Conservation (phyloP, 2,888 invertebrate genomes). For the Pheosia gnoma region DNA sequence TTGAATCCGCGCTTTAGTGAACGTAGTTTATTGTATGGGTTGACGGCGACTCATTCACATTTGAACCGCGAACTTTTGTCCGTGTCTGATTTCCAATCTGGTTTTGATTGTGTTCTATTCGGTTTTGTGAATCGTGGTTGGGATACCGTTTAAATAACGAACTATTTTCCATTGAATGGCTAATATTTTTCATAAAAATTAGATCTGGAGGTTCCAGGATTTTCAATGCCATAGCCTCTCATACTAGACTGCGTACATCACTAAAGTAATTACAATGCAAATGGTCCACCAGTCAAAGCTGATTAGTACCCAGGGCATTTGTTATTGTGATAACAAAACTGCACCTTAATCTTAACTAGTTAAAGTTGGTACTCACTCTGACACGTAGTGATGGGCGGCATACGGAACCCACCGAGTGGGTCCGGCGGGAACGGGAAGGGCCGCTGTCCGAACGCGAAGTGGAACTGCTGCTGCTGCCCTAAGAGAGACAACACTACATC, state of each 20-base stretch:
- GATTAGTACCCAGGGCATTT: too few relatives aligned
- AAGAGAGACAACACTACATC: conserved; percentile 94
- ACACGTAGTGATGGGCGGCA: conserved; percentile 95
- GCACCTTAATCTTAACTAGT: conserved; percentile 1
- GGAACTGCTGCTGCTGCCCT: conserved; percentile 98
- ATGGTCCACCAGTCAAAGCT: too few relatives aligned
- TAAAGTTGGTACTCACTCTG: conserved; percentile 89
- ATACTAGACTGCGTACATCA: too few relatives aligned
- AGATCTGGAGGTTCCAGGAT: too few relatives aligned
- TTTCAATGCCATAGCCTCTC: too few relatives aligned
- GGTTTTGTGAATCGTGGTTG: conserved; percentile 2
- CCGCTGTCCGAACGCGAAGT: conserved; percentile 95
- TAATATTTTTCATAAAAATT: too few relatives aligned
- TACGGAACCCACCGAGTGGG: conserved; percentile 93
- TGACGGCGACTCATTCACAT: conserved; percentile 70
- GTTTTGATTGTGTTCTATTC: conserved; percentile 37
- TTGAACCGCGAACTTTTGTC: conserved; percentile 44
- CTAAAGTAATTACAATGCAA: too few relatives aligned
- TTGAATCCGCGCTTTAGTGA: conserved; percentile 82
- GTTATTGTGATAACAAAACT: too few relatives aligned
- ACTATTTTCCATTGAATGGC: too few relatives aligned
- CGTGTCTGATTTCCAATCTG: conserved; percentile 50
- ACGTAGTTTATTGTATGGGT: conserved; percentile 73
- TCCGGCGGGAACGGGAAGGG: conserved; percentile 95
- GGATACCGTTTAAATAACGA: not conserved